These are phyloP conservation scores for Botia almorhae DNA, from an alignment of 2,797 vertebrate genomes.

Conservation along the genomic window DNA sequence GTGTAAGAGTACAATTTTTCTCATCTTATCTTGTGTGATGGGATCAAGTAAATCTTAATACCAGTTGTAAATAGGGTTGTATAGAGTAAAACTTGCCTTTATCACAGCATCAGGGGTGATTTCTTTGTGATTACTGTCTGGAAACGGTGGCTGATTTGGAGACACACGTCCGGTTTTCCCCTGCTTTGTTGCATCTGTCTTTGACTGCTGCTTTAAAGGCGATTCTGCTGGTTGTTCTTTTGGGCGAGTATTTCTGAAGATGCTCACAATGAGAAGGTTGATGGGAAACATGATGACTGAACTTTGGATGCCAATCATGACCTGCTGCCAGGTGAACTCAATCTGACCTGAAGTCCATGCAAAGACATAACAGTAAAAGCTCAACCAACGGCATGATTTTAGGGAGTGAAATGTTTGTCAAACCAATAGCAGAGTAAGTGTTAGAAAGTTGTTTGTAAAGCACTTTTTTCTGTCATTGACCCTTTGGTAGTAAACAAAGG, in stretches of 20 bases:
- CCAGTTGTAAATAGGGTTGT: background rate
- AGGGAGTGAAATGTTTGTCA: background rate
- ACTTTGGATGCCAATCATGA: slow-evolving; percentile 94
- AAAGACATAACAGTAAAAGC: background rate
- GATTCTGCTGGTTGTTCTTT: slow-evolving; percentile 63
- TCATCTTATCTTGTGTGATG: background rate
- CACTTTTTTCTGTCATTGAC: no score
- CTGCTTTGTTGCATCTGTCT: slow-evolving; percentile 67
- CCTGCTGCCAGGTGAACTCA: slow-evolving; percentile 95
- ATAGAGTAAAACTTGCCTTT: slow-evolving; percentile 74
- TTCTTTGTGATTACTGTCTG: slow-evolving; percentile 70
- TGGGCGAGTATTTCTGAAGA: slow-evolving; percentile 87
- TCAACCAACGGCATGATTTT: background rate
- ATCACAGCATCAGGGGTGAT: slow-evolving; percentile 88
- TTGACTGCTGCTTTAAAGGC: slow-evolving; percentile 55
- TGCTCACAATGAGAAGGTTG: slow-evolving; percentile 94
- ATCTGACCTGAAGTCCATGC: slow-evolving; percentile 82
- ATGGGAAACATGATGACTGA: slow-evolving; percentile 97
- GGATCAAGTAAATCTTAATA: background rate
- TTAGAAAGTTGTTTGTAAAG: background rate
- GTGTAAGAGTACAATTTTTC: background rate
- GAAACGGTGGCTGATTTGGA: slow-evolving; percentile 68
- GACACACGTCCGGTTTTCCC: slow-evolving; percentile 76
- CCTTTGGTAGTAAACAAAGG: no score
- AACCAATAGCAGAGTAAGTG: no score